Evolutionary conservation across 2,888 invertebrate genomes (phyloP).

Genomic region (Physocephala rufipes): DNA sequence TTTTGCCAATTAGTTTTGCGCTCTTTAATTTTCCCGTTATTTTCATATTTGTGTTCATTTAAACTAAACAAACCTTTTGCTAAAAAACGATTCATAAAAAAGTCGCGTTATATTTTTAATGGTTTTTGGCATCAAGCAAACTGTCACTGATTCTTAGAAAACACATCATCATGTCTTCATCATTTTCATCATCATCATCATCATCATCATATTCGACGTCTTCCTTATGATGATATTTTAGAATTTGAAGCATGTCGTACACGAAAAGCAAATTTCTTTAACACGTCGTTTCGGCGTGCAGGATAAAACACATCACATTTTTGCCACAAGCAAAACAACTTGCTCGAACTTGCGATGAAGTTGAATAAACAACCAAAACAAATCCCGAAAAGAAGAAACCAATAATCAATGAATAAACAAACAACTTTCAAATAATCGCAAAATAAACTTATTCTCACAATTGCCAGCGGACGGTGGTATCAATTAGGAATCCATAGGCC

Average conservation of each 20-base stretch:
- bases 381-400: no score
- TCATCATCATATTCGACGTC: not conserved
- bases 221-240: slow-evolving; percentile 16
- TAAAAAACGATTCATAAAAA: not conserved
- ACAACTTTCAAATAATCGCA: not conserved
- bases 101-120: no score
- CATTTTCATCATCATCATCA: no score
- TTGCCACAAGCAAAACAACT: slow-evolving; percentile 3
- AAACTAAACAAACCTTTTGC: not conserved
- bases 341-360: no score
- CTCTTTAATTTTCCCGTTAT: not conserved
- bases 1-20: no score
- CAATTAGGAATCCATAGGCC: no score
- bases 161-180: no score
- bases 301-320: not conserved
- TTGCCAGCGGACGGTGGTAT: not conserved
- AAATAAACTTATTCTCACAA: not conserved
- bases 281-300: slow-evolving; percentile 12
- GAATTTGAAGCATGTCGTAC: slow-evolving; percentile 32
- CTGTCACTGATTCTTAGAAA: slow-evolving; percentile 2
- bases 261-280: slow-evolving; percentile 31
- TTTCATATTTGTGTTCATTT: not conserved
- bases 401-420: not conserved
- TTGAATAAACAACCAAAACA: no score
- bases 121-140: not conserved